A percentile compares a stretch with the other conserved stretches of the same genome.
phyloP scores from a whole-genome alignment of 2,797 vertebrate species.

The Sebastes minor region DNA sequence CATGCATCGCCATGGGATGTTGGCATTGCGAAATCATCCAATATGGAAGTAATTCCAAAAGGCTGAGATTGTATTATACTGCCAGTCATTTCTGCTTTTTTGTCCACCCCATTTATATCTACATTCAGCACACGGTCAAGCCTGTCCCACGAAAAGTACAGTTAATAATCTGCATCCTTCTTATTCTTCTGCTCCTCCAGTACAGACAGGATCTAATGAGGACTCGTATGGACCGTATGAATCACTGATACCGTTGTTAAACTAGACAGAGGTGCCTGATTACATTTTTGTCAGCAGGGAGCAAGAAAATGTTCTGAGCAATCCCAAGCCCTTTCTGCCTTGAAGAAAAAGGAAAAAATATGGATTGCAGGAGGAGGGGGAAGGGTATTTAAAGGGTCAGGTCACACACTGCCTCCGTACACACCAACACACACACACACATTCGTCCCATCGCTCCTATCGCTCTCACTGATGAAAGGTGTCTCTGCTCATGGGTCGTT shows the following conservation, averaged over 20 bases:
- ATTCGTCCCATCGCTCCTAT: constrained; percentile 60
- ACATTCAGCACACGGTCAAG: neutral
- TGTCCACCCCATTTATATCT: neutral
- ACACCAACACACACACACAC: constrained; percentile 35
- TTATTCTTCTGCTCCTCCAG: constrained; percentile 10
- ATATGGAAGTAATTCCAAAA: neutral
- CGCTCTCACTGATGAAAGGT: constrained; percentile 81
- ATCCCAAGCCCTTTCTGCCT: constrained; percentile 38
- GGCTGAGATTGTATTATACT: neutral
- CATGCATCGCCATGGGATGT: neutral
- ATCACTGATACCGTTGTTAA: constrained; percentile 54
- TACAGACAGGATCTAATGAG: constrained; percentile 46
- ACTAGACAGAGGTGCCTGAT: constrained; percentile 67
- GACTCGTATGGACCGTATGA: constrained; percentile 35
- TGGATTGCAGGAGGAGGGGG: constrained; percentile 46
- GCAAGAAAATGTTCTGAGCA: constrained; percentile 36
- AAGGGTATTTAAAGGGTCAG: constrained; percentile 61
- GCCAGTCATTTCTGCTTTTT: neutral
- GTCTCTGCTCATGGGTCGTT: constrained; percentile 73
- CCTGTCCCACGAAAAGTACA: neutral
- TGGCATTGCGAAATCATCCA: neutral
- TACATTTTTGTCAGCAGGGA: constrained; percentile 67
- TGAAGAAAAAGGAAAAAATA: constrained; percentile 27
- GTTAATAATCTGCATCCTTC: constrained; percentile 38
- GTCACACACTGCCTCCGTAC: constrained; percentile 24